Evolutionary conservation across 2,113 vertebrate species (phyloP).

Genomic region (Antechinus flavipes): DNA sequence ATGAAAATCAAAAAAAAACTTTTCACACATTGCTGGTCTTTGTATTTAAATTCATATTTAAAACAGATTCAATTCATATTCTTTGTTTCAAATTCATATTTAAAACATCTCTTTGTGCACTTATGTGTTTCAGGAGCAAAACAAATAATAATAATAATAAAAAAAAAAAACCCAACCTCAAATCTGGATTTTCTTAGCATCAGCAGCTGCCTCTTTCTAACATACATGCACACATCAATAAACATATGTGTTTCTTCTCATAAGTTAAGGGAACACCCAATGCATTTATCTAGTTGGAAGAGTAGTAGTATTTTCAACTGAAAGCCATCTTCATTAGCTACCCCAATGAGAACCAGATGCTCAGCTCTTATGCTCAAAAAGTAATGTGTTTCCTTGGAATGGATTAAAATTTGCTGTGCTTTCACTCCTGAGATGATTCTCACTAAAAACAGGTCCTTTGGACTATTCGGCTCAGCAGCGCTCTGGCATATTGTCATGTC

Average conservation of each 20-base stretch:
- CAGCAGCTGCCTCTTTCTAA: conserved; percentile 15
- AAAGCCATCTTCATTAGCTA: not conserved
- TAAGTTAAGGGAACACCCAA: not conserved
- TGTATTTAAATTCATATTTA: conserved; percentile 20
- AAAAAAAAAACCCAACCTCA: conserved; percentile 39
- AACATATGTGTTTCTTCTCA: not conserved
- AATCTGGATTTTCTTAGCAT: conserved; percentile 57
- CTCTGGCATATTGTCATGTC: not conserved
- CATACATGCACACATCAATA: not conserved
- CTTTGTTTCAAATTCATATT: conserved; percentile 21
- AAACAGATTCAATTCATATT: conserved; percentile 33
- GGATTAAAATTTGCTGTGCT: not conserved
- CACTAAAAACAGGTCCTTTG: not conserved
- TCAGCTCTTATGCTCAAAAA: not conserved
- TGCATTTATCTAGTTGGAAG: not conserved
- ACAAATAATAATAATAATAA: conserved; percentile 20
- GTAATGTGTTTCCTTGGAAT: not conserved
- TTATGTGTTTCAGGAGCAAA: conserved; percentile 47
- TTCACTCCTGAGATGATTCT: not conserved
- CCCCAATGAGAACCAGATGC: rapidly evolving
- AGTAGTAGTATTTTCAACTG: not conserved
- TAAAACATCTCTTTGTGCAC: conserved; percentile 42
- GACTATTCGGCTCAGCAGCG: not conserved
- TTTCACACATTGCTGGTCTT: conserved; percentile 42
- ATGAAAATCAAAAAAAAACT: not conserved